These are phyloP conservation scores for Phoebastria nigripes DNA, from an alignment of 2,797 vertebrate species.

Conservation along the genomic window DNA sequence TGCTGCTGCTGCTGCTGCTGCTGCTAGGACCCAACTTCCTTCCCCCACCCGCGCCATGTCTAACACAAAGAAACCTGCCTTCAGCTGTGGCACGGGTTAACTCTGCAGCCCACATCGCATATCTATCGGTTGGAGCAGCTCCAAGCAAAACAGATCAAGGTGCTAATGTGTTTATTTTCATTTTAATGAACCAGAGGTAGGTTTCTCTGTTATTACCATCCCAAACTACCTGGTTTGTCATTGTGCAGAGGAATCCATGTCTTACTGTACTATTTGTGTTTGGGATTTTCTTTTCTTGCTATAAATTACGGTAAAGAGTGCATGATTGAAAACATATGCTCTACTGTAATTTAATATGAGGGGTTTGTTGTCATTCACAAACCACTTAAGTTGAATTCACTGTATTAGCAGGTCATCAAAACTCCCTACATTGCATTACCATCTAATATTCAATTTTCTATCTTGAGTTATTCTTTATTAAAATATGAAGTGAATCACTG, in stretches of 20 bases:
- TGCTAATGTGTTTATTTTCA: not conserved
- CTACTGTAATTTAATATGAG: conserved; percentile 3
- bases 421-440: conserved; percentile 19
- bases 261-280: not conserved
- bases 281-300: not conserved
- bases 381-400: not conserved
- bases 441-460: not conserved
- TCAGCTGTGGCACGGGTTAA: not conserved
- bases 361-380: conserved; percentile 15
- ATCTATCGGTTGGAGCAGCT: not conserved
- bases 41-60: not conserved
- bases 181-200: not conserved
- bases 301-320: not conserved
- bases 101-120: not conserved
- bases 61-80: not conserved
- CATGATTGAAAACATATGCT: not conserved
- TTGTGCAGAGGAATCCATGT: not conserved
- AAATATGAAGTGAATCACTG: not conserved
- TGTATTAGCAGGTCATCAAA: conserved; percentile 26
- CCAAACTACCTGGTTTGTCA: not conserved
- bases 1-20: not conserved
- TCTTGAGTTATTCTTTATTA: conserved; percentile 1
- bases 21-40: not conserved
- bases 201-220: not conserved
- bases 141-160: not conserved